Percentiles rank a stretch among this genome's conserved stretches.
phyloP scores from a whole-genome alignment of 2,113 vertebrate genomes.

The Enhydra lutris region DNA sequence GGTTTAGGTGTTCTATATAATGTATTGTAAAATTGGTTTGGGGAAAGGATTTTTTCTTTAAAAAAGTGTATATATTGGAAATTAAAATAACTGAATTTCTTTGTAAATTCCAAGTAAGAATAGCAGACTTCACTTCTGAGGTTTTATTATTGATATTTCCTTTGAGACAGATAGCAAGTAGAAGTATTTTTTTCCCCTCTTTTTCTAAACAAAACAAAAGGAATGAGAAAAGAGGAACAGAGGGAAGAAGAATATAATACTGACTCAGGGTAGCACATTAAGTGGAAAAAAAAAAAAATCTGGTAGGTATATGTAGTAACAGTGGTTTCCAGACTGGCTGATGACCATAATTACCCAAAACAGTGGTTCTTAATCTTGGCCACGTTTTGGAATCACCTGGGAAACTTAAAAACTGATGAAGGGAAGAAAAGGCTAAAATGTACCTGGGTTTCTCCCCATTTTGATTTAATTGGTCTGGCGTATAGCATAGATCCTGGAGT shows the following conservation, averaged over 20 bases:
- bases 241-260: background rate
- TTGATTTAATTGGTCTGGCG: background rate
- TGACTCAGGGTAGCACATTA: background rate
- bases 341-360: background rate
- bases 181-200: background rate
- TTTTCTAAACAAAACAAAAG: slow-evolving; percentile 34
- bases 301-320: background rate
- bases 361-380: background rate
- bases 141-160: background rate
- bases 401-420: background rate
- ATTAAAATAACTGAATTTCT: slow-evolving; percentile 3
- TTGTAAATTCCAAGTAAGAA: background rate
- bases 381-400: background rate
- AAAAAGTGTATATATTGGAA: background rate
- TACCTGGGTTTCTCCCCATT: background rate
- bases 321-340: background rate
- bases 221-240: background rate
- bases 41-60: background rate
- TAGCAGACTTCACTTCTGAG: background rate
- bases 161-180: background rate
- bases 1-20: background rate
- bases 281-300: background rate
- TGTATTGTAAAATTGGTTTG: slow-evolving; percentile 20
- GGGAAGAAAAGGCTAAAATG: background rate
- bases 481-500: background rate